Evolutionary conservation across 2,888 invertebrate species (phyloP).

Genomic region (Cremastobaeus sp.): DNA sequence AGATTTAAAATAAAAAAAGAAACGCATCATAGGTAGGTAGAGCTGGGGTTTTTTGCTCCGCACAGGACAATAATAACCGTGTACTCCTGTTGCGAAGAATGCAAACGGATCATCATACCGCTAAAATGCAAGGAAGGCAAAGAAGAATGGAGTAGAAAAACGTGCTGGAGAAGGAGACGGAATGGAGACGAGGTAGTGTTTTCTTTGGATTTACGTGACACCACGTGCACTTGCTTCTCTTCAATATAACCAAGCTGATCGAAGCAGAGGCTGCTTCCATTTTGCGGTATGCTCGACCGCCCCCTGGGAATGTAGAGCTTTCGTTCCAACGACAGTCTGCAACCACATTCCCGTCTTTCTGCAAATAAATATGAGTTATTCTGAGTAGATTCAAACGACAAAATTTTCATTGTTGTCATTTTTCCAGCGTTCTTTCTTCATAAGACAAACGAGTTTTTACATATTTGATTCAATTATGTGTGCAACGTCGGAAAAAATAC

Average conservation of each 20-base stretch:
- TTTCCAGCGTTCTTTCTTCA: slow-evolving; percentile 31
- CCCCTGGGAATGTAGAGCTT: slow-evolving; percentile 69
- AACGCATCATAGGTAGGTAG: slow-evolving; percentile 27
- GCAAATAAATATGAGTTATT: slow-evolving; percentile 57
- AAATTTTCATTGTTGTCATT: slow-evolving; percentile 54
- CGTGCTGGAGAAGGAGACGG: slow-evolving; percentile 60
- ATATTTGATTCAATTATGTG: slow-evolving; percentile 47
- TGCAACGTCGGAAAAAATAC: slow-evolving; percentile 7
- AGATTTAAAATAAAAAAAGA: slow-evolving; percentile 36
- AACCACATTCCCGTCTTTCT: slow-evolving; percentile 57
- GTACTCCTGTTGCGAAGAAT: slow-evolving; percentile 62
- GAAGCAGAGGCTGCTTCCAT: slow-evolving; percentile 70
- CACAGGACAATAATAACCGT: slow-evolving; percentile 54
- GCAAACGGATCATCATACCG: slow-evolving; percentile 65
- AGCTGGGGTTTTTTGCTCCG: slow-evolving; percentile 30
- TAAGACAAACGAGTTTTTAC: slow-evolving; percentile 37
- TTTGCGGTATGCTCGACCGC: slow-evolving; percentile 69
- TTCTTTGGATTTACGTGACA: slow-evolving; percentile 73
- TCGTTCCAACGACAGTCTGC: slow-evolving; percentile 64
- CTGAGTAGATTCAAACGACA: slow-evolving; percentile 47
- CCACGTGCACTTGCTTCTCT: slow-evolving; percentile 65
- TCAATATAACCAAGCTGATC: slow-evolving; percentile 69
- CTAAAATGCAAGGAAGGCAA: slow-evolving; percentile 51
- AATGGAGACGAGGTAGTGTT: slow-evolving; percentile 67
- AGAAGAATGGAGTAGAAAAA: slow-evolving; percentile 61